Evolutionary conservation across 1,140 invertebrate species (phyloP), one percentile per base, ranked within the genome.

Genomic region (Aporrectodea caliginosa): DNA sequence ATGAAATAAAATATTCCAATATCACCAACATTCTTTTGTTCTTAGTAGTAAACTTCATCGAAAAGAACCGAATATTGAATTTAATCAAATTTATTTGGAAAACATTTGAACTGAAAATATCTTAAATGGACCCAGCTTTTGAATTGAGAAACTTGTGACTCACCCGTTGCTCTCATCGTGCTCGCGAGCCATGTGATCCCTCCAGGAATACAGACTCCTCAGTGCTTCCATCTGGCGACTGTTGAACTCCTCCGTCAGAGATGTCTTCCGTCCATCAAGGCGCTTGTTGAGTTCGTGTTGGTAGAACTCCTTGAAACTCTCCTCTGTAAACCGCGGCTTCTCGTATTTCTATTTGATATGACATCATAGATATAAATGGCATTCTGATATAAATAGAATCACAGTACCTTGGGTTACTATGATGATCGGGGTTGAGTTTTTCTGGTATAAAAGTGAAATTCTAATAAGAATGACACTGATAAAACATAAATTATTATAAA

Each of bases 101-200:
- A n/a, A n/a, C n/a, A n/a, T n/a, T n/a, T n/a, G n/a, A n/a, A n/a
- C n/a, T n/a, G n/a, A n/a, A n/a, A n/a, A n/a, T n/a, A n/a, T n/a
- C n/a, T n/a, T n/a, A n/a, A n/a, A n/a, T n/a, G n/a, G n/a, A n/a
- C n/a, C n/a, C n/a, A n/a, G n/a, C n/a, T n/a, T n/a, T n/a, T n/a
- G n/a, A n/a, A n/a, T n/a, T n/a, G n/a, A n/a, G n/a, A n/a, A n/a
- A n/a, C n/a, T 22, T 12, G 22, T 58, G 43, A 79, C 89, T 89
- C 87, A 93, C 91, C 90, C 91, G 22, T 89, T 89, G 85, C 96
- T 98, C 87, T 99, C 98, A 88, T 99, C 98, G 85, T 97, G 92
- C 69, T 91, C 84, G 69, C 97, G 89, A 0, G 97, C 97, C 2
- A 92, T 90, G 30, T 88, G 84, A 88, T 99, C 96, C 73, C 98